Evolutionary conservation across 2,888 invertebrate genomes (phyloP).

Genomic region (Aricia artaxerxes): DNA sequence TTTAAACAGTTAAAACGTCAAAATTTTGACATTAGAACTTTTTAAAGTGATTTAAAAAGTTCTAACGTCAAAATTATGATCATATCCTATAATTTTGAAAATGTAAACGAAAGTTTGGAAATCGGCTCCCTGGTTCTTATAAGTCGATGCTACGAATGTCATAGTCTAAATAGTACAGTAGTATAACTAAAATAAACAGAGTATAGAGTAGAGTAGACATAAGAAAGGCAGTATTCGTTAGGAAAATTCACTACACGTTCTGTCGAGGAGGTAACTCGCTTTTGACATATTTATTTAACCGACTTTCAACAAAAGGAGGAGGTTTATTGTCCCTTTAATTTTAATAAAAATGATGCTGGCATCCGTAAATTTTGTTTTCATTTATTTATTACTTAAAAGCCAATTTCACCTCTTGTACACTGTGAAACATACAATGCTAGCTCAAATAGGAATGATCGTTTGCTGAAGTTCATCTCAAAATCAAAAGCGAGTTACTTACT

Average conservation of each 20-base stretch:
- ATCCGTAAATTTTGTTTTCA: too few species aligned
- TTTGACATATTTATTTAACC: background rate
- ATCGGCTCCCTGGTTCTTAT: background rate
- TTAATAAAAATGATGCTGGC: too few species aligned
- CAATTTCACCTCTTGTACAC: too few species aligned
- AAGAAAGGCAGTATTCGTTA: conserved; percentile 29
- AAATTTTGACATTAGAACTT: background rate
- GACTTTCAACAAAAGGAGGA: background rate
- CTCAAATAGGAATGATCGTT: too few species aligned
- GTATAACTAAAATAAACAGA: conserved; percentile 23
- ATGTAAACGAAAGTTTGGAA: background rate
- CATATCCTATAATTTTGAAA: background rate
- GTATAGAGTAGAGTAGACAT: conserved; percentile 21
- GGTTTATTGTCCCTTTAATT: too few species aligned
- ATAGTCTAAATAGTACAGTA: conserved; percentile 10
- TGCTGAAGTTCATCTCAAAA: background rate
- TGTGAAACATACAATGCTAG: too few species aligned
- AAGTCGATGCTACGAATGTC: background rate
- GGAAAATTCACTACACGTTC: conserved; percentile 15
- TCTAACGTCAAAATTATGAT: background rate
- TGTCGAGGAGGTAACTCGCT: background rate
- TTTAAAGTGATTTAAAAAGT: background rate
- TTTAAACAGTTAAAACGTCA: background rate
- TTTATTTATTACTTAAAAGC: too few species aligned
- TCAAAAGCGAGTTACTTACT: background rate